Evolutionary conservation across 2,888 invertebrate genomes (phyloP), one percentile per base, ranked within the genome.

Genomic region (Parochlus steinenii): DNA sequence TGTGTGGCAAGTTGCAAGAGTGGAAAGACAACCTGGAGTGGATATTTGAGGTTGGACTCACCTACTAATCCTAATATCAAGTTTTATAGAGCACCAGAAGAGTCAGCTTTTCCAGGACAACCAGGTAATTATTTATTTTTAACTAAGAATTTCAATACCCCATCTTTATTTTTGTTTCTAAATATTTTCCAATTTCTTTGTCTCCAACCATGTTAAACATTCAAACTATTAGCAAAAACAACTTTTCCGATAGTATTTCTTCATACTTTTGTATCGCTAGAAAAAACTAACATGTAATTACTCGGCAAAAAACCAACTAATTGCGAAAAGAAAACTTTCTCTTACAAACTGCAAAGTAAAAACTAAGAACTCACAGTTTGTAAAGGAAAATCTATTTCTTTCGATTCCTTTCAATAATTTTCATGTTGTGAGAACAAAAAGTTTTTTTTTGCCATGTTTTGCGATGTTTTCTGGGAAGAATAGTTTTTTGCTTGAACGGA

Each of bases 1-100:
- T 85, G 85, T 52, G 78, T 81, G 15, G 82, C 79, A 11, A 81
- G 82, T 17, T 85, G 83, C 10, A 73, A 75, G 38, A 82, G 80
- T 41, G 90, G 90, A 10, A 86, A 87, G 61, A 82, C 87, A 36
- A 79, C 83, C 0, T 87, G 89, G 86, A 77, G 76, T 45, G 85
- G 87, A 1, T 68, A 71, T 39, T 61, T 82, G 32, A 58, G 72
- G 31, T 75, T 81, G 3, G 81, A 81, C 49, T 67, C 72, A 46
- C 79, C 80, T 5, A 79, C 73, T 41, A 80, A 80, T 59, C 79
- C 80, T 1, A 80, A 79, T 49, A 76, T 78, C 39, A 76, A 79
- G 50, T 80, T 81, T 56, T 78, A 77, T 55, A 69, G 80, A 46
- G 76, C 79, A n/a, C 81, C 86, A 1, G 85, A 87, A 50, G 62